Percentiles rank a stretch among this genome's conserved stretches.
phyloP scores from a whole-genome alignment of 1,140 invertebrate genomes.

The Cyrtorhinus lividipennis region DNA sequence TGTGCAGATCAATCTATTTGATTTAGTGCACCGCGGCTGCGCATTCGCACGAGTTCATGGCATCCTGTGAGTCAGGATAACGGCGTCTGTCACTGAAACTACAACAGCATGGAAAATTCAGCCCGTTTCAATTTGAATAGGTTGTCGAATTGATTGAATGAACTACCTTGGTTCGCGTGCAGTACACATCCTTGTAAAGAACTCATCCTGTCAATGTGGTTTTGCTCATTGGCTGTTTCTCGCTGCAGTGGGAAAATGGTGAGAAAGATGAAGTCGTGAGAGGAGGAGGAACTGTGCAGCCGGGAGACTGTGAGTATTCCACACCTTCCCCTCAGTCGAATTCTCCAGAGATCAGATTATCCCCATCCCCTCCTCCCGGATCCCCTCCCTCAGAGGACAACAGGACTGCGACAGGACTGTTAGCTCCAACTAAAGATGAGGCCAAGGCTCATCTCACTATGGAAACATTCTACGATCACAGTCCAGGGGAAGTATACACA shows the following conservation, averaged over 20 bases:
- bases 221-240: no score
- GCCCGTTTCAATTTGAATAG: no score
- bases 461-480: slow-evolving; percentile 33
- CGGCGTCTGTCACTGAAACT: no score
- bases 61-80: no score
- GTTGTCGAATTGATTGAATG: no score
- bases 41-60: no score
- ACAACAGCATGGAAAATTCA: no score
- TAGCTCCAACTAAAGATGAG: slow-evolving; percentile 17
- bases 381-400: slow-evolving; percentile 14
- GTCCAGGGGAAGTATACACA: slow-evolving; percentile 38
- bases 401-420: slow-evolving; percentile 4
- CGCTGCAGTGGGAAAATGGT: slow-evolving; percentile 19
- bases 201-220: no score
- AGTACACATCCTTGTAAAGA: no score
- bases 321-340: slow-evolving; percentile 15
- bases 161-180: no score
- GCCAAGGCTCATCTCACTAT: slow-evolving; percentile 14
- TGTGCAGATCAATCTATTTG: no score
- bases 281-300: neutral
- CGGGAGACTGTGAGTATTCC: slow-evolving; percentile 19
- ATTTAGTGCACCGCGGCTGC: no score
- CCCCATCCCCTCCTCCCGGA: slow-evolving; percentile 15
- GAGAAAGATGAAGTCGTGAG: slow-evolving; percentile 11
- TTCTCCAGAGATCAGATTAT: slow-evolving; percentile 17